Base-by-base conservation (phyloP, 2,888 invertebrate genomes). In the Melanostoma mellinum region DNA sequence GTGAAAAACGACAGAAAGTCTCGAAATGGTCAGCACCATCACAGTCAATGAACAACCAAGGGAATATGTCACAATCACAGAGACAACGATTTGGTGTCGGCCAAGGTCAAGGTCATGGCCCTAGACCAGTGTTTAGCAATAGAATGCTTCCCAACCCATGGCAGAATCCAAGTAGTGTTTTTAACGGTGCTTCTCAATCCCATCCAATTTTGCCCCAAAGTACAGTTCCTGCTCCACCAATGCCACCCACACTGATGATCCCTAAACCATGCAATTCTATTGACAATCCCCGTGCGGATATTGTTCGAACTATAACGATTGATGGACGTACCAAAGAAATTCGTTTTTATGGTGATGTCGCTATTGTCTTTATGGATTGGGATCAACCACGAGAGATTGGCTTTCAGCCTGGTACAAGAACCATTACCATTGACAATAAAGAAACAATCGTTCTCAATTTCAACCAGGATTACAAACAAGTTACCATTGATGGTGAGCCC, bases 351-450 rank as follows among this genome's bases (percentile, higher is more conserved):
- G 97, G 96, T 30, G 95, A 96, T 81, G 95, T 94, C 1, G 97
- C 96, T 0, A 93, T 98, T 38, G 95, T 97, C 1, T 95, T 98
- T 89, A 93, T 97, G 92, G 95, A 95, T 73, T 95, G 96, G 93
- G 95, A 96, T 86, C 97, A 97, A 89, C 97, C 97, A 0, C 93
- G 96, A 72, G 97, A 97, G 89, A 95, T 97, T 65, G 94, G 94
- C 32, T 97, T 97, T 89, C 94, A 96, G 87, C 94, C 95, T n/a
- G 97, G 97, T 0, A 94, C 93, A 67, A 92, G 96, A 65, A 92
- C 95, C 69, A 94, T 97, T 35, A 93, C 94, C 0, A 94, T 97
- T 86, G 96, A 97, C 88, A 96, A 96, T 86, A 94, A 94, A 75
- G 95, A 96, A 78, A 93, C 94, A 0, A 93, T 95, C 63, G 92